Base-by-base conservation (phyloP, 2,797 vertebrate species). In the Mionectes olivaceus region DNA sequence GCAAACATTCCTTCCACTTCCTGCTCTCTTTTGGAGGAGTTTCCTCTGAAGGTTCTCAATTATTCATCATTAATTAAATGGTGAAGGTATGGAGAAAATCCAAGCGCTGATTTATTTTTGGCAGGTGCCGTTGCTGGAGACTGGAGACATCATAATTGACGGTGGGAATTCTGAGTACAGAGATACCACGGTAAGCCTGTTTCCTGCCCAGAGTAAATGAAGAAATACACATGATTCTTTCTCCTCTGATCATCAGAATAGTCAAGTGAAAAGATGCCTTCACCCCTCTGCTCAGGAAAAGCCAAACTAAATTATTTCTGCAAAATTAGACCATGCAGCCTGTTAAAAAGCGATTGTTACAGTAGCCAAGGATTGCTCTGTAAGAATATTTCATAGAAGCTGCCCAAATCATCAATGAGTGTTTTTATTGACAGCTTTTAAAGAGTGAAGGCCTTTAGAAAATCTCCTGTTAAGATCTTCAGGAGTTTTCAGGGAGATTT, bases 91-190 rank as follows among this genome's bases (percentile, higher is more conserved):
- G 19, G 27, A 60, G 19, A 33, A 89, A 65, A 80, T 8, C 0
- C 4, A 49, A 82, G 32, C 1, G 19, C 55, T 55, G 55, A 19
- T 77, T 79, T 64, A 4, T 69, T 78, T 97, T 83, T 95, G 80
- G 2, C 89, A 99, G 99, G 98, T 99, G 75, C 99, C 99, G 0
- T 97, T 99, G 90, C 91, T 99, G 78, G 98, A 99, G 52, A 28
- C 97, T 4, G 99, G 99, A 12, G 99, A 99, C 89, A 99, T 99
- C 96, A 99, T 99, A 92, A 99, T 99, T 1, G 99, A 99, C 21
- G 99, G 99, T 50, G 99, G 99, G 43, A 99, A 99, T 97, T 99
- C 99, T 41, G 99, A 99, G 76, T 99, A 99, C 71, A 98, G 97
- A 89, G 99, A 99, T 90, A 99, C 98, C 63, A 99, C 98, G 17